Evolutionary conservation across 1,140 invertebrate genomes (phyloP).

Genomic region (Lordiphosa mommai): DNA sequence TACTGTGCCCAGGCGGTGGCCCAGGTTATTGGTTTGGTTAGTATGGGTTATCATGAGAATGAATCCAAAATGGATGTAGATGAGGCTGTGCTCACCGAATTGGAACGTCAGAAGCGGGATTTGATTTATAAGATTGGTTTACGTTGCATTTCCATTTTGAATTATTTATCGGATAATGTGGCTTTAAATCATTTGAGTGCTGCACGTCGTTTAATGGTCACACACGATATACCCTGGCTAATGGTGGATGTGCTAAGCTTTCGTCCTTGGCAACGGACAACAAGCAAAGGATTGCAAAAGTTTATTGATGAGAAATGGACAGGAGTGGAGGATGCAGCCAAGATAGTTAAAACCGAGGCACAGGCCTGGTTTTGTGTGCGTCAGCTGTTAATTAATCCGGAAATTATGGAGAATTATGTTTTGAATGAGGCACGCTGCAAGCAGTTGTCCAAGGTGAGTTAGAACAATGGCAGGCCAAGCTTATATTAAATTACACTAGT

Average conservation of each 20-base stretch:
- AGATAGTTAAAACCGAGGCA: slow-evolving; percentile 84
- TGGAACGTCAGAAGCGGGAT: slow-evolving; percentile 83
- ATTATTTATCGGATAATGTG: slow-evolving; percentile 81
- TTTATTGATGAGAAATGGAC: slow-evolving; percentile 85
- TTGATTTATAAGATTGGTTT: slow-evolving; percentile 87
- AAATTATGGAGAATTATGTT: slow-evolving; percentile 84
- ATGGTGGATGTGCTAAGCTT: slow-evolving; percentile 84
- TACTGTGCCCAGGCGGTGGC: slow-evolving; percentile 84
- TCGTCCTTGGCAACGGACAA: slow-evolving; percentile 85
- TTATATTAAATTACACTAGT: neutral
- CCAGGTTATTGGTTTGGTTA: slow-evolving; percentile 80
- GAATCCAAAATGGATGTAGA: slow-evolving; percentile 78
- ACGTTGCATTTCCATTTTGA: slow-evolving; percentile 86
- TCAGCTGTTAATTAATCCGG: slow-evolving; percentile 84
- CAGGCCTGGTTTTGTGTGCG: slow-evolving; percentile 87
- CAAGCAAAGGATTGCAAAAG: slow-evolving; percentile 81
- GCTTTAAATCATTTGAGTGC: slow-evolving; percentile 83
- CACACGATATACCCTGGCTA: slow-evolving; percentile 87
- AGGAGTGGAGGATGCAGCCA: slow-evolving; percentile 81
- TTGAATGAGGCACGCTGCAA: slow-evolving; percentile 85
- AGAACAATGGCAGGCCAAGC: neutral
- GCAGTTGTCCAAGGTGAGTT: slow-evolving; percentile 80
- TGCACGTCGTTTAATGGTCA: slow-evolving; percentile 83
- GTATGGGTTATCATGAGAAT: slow-evolving; percentile 65
- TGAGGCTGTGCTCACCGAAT: slow-evolving; percentile 82